Evolutionary conservation across 2,797 vertebrate genomes (phyloP).

Genomic region (Brachymystax lenok): DNA sequence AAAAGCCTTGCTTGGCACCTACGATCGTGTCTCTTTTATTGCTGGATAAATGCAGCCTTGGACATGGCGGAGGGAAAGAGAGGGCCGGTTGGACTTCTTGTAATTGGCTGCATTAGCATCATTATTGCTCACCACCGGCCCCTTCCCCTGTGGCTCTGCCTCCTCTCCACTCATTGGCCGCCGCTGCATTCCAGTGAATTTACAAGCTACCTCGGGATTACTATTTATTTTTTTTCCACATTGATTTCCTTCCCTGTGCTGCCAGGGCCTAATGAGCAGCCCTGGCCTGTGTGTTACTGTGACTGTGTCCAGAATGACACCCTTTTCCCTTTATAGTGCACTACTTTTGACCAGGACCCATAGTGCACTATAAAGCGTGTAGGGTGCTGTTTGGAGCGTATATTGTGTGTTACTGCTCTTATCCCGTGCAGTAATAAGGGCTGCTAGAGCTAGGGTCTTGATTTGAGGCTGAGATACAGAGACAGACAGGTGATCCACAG

Average conservation of each 20-base stretch:
- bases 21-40: constrained; percentile 71
- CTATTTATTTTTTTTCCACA: constrained; percentile 14
- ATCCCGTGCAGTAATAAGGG: not conserved
- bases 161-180: constrained; percentile 55
- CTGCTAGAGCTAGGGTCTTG: not conserved
- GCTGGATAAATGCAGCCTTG: constrained; percentile 71
- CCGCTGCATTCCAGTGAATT: constrained; percentile 62
- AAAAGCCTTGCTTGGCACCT: constrained; percentile 61
- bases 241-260: constrained; percentile 42
- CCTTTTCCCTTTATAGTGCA: not conserved
- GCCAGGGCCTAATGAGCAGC: constrained; percentile 55
- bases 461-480: not conserved
- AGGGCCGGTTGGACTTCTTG: constrained; percentile 36
- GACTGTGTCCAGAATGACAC: not conserved
- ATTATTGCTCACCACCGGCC: constrained; percentile 51
- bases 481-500: no score
- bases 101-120: constrained; percentile 73
- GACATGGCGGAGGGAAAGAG: constrained; percentile 44
- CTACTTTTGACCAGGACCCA: not conserved
- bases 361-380: not conserved
- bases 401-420: not conserved
- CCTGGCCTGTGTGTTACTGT: constrained; percentile 20
- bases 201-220: constrained; percentile 56
- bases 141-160: constrained; percentile 45
- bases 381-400: not conserved